Evolutionary conservation across 2,888 invertebrate species (phyloP).

Genomic region (Synergus japonicus): DNA sequence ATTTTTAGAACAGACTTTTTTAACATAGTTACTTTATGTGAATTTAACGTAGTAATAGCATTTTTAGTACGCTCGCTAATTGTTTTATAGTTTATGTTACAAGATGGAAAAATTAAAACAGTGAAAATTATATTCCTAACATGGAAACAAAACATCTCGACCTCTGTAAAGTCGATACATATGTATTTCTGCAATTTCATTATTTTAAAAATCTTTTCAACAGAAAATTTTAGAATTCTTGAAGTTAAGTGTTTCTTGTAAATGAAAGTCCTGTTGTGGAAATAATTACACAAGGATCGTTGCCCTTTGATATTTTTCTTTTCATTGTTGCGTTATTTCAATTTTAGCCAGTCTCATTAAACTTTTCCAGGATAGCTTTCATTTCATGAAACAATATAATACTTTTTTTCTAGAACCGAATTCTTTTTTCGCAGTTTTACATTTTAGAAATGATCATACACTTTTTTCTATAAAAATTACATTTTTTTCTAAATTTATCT

Average conservation of each 20-base stretch:
- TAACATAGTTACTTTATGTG: background rate
- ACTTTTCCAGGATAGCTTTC: background rate
- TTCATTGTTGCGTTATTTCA: slow-evolving; percentile 28
- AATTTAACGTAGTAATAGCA: slow-evolving; percentile 17
- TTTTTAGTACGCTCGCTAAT: background rate
- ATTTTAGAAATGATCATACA: background rate
- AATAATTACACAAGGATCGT: slow-evolving; percentile 34
- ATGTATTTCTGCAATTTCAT: background rate
- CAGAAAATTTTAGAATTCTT: background rate
- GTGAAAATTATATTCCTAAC: slow-evolving; percentile 18
- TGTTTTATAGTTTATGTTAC: slow-evolving; percentile 17
- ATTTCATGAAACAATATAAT: slow-evolving; percentile 13
- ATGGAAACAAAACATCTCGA: background rate
- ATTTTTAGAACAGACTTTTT: slow-evolving; percentile 2
- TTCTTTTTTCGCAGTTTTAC: background rate
- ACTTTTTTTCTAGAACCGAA: background rate
- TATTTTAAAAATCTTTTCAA: background rate
- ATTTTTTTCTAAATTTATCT: background rate
- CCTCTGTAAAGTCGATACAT: background rate
- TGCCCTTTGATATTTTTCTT: slow-evolving; percentile 34
- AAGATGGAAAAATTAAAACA: background rate
- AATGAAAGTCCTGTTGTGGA: background rate
- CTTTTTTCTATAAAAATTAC: background rate
- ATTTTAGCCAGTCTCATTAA: slow-evolving; percentile 36
- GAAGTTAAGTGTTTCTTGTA: background rate